phyloP scores from a whole-genome alignment of 2,113 vertebrate species.

The Cephalopholis sonnerati region DNA sequence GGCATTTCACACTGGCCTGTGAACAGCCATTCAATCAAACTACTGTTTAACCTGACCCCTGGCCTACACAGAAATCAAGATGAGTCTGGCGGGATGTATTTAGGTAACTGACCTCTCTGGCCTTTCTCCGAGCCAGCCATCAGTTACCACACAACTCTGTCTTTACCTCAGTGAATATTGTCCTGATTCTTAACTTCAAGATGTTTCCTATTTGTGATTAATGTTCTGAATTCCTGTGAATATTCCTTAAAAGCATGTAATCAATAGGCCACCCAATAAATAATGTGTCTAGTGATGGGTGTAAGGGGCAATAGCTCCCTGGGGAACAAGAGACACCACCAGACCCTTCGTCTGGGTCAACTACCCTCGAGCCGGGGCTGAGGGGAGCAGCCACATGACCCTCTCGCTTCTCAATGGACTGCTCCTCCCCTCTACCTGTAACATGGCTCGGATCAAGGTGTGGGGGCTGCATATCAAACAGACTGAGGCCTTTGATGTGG shows the following conservation, averaged over 20 bases:
- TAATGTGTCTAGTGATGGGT: slow-evolving; percentile 61
- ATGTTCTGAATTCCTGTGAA: slow-evolving; percentile 25
- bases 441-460: slow-evolving; percentile 81
- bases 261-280: slow-evolving; percentile 68
- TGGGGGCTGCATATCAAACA: slow-evolving; percentile 88
- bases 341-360: slow-evolving; percentile 81
- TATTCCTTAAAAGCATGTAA: slow-evolving; percentile 55
- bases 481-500: slow-evolving; percentile 85
- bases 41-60: slow-evolving; percentile 87
- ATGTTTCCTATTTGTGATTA: slow-evolving; percentile 10
- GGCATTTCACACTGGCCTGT: slow-evolving; percentile 87
- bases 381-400: slow-evolving; percentile 73
- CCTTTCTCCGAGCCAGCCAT: slow-evolving; percentile 15
- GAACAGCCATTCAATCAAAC: slow-evolving; percentile 88
- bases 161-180: background rate
- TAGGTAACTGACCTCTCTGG: slow-evolving; percentile 64
- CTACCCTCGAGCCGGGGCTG: slow-evolving; percentile 80
- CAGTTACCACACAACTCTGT: slow-evolving; percentile 3
- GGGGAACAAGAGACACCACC: slow-evolving; percentile 78
- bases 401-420: slow-evolving; percentile 76
- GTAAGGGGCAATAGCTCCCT: slow-evolving; percentile 70
- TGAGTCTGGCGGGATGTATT: slow-evolving; percentile 72
- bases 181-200: background rate
- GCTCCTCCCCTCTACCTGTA: slow-evolving; percentile 86
- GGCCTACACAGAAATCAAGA: slow-evolving; percentile 79